phyloP scores from a whole-genome alignment of 2,797 vertebrate species.

The Luscinia luscinia region DNA sequence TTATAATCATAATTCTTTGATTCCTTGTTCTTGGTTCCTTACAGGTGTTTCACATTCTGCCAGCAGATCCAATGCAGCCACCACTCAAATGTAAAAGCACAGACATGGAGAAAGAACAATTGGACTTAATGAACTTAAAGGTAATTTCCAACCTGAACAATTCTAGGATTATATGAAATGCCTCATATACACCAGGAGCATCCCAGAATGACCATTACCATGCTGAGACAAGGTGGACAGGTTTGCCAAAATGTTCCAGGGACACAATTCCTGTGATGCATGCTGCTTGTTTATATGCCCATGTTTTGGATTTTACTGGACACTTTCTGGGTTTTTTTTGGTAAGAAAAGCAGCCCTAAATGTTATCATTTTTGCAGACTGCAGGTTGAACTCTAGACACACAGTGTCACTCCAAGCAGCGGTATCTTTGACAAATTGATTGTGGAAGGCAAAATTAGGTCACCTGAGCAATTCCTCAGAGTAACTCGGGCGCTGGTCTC shows the following conservation, averaged over 20 bases:
- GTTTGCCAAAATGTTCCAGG: neutral
- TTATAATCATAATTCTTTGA: neutral
- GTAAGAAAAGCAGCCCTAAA: neutral
- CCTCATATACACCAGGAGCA: neutral
- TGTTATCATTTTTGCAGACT: too few species aligned
- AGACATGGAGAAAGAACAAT: neutral
- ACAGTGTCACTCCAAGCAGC: neutral
- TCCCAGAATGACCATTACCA: neutral
- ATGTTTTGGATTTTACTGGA: neutral
- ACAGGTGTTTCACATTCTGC: neutral
- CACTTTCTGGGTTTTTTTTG: neutral
- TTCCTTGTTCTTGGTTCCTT: neutral
- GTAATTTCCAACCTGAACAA: neutral
- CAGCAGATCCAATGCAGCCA: neutral
- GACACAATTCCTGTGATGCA: neutral
- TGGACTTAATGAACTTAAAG: neutral
- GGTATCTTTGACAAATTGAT: neutral
- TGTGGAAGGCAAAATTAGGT: constrained; percentile 1
- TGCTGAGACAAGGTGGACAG: neutral
- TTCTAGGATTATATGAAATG: neutral
- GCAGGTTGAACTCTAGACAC: neutral
- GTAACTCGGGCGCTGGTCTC: neutral
- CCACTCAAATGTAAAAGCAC: neutral
- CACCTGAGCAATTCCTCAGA: neutral
- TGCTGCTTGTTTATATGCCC: neutral